A percentile compares a stretch with the other conserved stretches of the same genome.
Conservation (phyloP, 1,140 invertebrate genomes). For the Himalopsyche phryganea region DNA sequence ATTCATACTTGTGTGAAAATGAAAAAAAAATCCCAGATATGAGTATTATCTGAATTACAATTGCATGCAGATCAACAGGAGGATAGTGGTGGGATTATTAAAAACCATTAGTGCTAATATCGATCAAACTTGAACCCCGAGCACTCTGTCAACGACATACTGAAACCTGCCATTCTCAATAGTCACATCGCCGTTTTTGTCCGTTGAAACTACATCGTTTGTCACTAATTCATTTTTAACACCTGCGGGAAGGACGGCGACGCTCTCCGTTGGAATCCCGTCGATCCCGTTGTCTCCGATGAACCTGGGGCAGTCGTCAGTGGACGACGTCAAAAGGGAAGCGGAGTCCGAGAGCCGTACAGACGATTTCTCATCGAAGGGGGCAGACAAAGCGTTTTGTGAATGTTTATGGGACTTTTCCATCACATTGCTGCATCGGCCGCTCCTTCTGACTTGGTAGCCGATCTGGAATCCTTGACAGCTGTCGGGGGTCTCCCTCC, state of each 20-base stretch:
- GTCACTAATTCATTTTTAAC: too few relatives aligned
- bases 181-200: conserved; percentile 40
- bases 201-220: background rate
- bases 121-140: conserved; percentile 61
- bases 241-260: too few relatives aligned
- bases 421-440: conserved; percentile 24
- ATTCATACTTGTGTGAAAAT: too few relatives aligned
- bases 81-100: background rate
- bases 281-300: too few relatives aligned
- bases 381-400: background rate
- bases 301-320: too few relatives aligned
- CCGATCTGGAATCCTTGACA: conserved; percentile 16
- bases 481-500: conserved; percentile 33
- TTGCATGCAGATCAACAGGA: background rate
- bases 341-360: background rate
- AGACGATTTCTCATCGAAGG: conserved; percentile 7
- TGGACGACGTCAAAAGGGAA: too few relatives aligned
- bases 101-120: background rate
- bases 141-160: conserved; percentile 63
- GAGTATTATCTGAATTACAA: conserved; percentile 8
- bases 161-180: conserved; percentile 60
- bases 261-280: too few relatives aligned
- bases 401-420: conserved; percentile 33
- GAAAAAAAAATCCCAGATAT: conserved; percentile 3
- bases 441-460: conserved; percentile 40